A percentile compares a stretch with the other conserved stretches of the same genome.
These are phyloP conservation scores for Timandra comae DNA, from an alignment of 2,888 invertebrate species.

Conservation along the genomic window DNA sequence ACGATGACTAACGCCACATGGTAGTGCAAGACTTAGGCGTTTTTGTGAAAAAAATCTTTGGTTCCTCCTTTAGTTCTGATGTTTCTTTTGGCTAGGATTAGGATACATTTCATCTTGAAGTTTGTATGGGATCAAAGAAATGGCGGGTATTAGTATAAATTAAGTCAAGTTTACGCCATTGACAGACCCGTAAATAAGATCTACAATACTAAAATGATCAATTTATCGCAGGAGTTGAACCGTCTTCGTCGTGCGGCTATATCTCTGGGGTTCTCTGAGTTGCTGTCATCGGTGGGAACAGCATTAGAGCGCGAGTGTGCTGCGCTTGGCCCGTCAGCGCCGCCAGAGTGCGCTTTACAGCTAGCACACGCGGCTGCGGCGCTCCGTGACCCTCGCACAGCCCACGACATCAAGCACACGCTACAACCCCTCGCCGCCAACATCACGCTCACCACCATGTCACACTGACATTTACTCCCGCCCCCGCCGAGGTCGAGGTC, in stretches of 20 bases:
- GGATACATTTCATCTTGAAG: too few species aligned
- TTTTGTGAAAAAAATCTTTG: too few species aligned
- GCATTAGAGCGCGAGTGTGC: slow-evolving; percentile 94
- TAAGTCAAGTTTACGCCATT: too few species aligned
- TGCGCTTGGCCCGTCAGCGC: slow-evolving; percentile 83
- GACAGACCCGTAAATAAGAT: too few species aligned
- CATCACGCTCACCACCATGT: slow-evolving; percentile 41
- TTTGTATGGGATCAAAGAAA: too few species aligned
- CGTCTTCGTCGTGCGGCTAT: slow-evolving; percentile 92
- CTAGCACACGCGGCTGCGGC: slow-evolving; percentile 91
- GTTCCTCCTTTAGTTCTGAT: too few species aligned
- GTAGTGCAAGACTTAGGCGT: too few species aligned
- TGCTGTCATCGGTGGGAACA: slow-evolving; percentile 89
- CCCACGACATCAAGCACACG: slow-evolving; percentile 60
- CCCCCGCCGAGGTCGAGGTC: neutral
- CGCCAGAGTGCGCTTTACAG: slow-evolving; percentile 92
- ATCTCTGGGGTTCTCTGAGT: slow-evolving; percentile 92
- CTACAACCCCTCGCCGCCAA: slow-evolving; percentile 52
- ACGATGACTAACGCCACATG: too few species aligned
- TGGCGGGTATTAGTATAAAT: too few species aligned
- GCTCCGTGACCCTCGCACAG: slow-evolving; percentile 82
- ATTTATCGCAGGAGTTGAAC: slow-evolving; percentile 86
- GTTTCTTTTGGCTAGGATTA: too few species aligned
- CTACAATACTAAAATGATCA: neutral
- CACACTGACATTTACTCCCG: slow-evolving; percentile 23